Conservation (phyloP, 2,113 vertebrate species). For the Chamaetylas fuelleborni region DNA sequence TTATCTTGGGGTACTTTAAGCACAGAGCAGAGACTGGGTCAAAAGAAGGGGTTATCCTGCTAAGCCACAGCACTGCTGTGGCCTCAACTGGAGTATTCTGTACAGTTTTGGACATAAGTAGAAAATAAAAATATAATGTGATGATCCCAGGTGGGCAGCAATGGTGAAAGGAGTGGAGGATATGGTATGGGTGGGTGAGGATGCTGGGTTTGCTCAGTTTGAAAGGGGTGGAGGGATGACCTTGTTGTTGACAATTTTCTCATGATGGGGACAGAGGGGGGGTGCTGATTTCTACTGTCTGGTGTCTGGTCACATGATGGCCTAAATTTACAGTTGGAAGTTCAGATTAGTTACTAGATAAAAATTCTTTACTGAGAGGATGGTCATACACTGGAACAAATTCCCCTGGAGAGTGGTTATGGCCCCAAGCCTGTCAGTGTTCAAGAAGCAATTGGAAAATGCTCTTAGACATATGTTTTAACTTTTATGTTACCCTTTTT, state of each 20-base stretch:
- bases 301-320: neutral
- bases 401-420: neutral
- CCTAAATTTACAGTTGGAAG: neutral
- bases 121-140: neutral
- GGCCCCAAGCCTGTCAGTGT: neutral
- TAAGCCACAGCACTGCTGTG: neutral
- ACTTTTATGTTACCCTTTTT: neutral
- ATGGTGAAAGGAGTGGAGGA: neutral
- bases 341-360: neutral
- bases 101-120: neutral
- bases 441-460: neutral
- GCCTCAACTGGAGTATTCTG: neutral
- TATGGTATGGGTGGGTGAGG: neutral
- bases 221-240: neutral
- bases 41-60: neutral
- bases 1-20: neutral
- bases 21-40: accelerated
- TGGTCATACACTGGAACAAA: neutral
- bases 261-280: neutral
- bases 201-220: neutral
- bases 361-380: neutral
- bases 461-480: neutral
- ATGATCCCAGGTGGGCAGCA: neutral
- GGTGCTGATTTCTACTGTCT: neutral
- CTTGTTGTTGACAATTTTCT: neutral